Conservation (phyloP, 2,888 invertebrate species). For the Drosophila borborema region DNA sequence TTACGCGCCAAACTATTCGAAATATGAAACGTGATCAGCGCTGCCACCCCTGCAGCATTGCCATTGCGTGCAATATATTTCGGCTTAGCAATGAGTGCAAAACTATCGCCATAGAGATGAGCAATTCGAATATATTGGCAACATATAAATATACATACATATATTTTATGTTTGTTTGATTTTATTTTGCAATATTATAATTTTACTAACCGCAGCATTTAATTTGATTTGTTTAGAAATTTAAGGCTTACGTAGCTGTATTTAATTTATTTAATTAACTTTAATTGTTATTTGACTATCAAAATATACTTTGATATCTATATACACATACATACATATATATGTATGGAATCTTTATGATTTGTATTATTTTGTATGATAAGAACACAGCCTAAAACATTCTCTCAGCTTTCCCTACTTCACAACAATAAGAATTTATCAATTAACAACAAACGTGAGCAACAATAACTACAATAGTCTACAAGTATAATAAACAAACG, state of each 20-base stretch:
- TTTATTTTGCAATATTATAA: conserved; percentile 21
- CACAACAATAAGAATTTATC: conserved; percentile 9
- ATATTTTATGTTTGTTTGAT: conserved; percentile 13
- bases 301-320: conserved; percentile 31
- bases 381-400: conserved; percentile 33
- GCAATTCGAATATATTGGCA: neutral
- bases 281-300: conserved; percentile 70
- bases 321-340: conserved; percentile 20
- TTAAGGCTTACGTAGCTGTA: conserved; percentile 68
- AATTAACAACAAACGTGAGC: conserved; percentile 25
- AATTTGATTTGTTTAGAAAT: conserved; percentile 48
- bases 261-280: conserved; percentile 75
- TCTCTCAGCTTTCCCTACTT: neutral
- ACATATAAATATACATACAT: neutral
- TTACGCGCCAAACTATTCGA: conserved; percentile 7
- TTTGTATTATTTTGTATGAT: conserved; percentile 66
- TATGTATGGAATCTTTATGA: conserved; percentile 54
- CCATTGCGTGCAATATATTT: conserved; percentile 3
- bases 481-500: conserved; percentile 5
- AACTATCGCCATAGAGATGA: conserved; percentile 8
- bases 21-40: neutral
- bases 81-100: neutral
- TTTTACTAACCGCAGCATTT: conserved; percentile 49
- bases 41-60: conserved; percentile 3
- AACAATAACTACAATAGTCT: conserved; percentile 46